A percentile compares a stretch with the other conserved stretches of the same genome.
These are phyloP conservation scores for Prunella himalayana DNA, from an alignment of 2,113 vertebrate species.

Conservation along the genomic window DNA sequence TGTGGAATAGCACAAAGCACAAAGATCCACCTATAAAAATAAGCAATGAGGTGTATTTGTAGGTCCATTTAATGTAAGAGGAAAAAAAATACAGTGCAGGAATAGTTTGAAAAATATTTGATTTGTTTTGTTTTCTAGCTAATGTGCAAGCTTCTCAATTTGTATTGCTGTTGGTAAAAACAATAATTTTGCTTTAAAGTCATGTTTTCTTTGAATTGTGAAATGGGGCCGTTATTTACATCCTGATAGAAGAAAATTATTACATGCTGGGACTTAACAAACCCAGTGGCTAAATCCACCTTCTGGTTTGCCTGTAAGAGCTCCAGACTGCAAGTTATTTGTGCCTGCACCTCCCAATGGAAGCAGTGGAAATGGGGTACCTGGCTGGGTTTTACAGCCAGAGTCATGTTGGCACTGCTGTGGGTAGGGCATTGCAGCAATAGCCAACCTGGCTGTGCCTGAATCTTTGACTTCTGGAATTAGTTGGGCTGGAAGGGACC, in stretches of 20 bases:
- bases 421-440: neutral
- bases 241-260: neutral
- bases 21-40: neutral
- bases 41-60: neutral
- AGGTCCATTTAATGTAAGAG: neutral
- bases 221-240: neutral
- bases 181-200: neutral
- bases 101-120: neutral
- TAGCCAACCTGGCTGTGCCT: neutral
- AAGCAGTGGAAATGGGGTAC: neutral
- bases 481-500: neutral
- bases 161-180: neutral
- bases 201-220: neutral
- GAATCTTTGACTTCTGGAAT: neutral
- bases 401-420: neutral
- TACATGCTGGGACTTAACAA: neutral
- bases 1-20: neutral
- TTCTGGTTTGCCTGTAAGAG: neutral
- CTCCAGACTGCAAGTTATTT: neutral
- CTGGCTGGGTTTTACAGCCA: neutral
- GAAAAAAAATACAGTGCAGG: neutral
- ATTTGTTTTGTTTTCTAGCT: neutral
- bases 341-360: neutral
- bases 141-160: neutral
- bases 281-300: neutral